phyloP scores from a whole-genome alignment of 2,888 invertebrate genomes.

The Tholera decimalis region DNA sequence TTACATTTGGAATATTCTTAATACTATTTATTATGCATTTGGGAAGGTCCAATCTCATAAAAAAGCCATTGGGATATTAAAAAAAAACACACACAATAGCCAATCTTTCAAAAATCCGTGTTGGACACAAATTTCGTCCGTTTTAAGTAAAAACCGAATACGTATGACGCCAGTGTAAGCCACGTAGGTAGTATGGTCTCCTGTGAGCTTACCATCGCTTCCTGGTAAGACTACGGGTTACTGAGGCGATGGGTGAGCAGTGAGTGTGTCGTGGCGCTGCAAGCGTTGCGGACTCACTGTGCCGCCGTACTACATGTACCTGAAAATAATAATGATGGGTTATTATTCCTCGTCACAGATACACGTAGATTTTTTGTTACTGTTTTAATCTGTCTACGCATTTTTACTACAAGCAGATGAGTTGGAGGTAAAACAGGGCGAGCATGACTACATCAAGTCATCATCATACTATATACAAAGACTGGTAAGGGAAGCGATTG shows the following conservation, averaged over 20 bases:
- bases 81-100: conserved; percentile 49
- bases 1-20: conserved; percentile 37
- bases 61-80: conserved; percentile 11
- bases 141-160: conserved; percentile 64
- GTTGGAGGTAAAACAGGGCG: too few relatives aligned
- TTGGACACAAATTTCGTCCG: conserved; percentile 29
- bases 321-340: too few relatives aligned
- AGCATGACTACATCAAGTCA: too few relatives aligned
- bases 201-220: conserved; percentile 63
- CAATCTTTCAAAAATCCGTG: conserved; percentile 65
- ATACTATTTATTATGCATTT: conserved; percentile 56
- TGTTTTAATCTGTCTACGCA: too few relatives aligned
- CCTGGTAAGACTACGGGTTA: background rate
- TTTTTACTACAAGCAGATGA: too few relatives aligned
- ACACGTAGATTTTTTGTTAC: too few relatives aligned
- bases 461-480: too few relatives aligned
- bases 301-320: conserved; percentile 67
- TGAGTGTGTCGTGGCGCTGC: conserved; percentile 46
- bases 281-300: conserved; percentile 43
- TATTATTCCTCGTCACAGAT: too few relatives aligned
- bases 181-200: conserved; percentile 57
- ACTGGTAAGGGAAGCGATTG: too few relatives aligned
- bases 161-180: conserved; percentile 47
- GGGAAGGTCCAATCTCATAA: conserved; percentile 31
- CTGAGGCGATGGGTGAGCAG: conserved; percentile 63